Evolutionary conservation across 2,888 invertebrate species (phyloP).

Genomic region (Syritta pipiens): DNA sequence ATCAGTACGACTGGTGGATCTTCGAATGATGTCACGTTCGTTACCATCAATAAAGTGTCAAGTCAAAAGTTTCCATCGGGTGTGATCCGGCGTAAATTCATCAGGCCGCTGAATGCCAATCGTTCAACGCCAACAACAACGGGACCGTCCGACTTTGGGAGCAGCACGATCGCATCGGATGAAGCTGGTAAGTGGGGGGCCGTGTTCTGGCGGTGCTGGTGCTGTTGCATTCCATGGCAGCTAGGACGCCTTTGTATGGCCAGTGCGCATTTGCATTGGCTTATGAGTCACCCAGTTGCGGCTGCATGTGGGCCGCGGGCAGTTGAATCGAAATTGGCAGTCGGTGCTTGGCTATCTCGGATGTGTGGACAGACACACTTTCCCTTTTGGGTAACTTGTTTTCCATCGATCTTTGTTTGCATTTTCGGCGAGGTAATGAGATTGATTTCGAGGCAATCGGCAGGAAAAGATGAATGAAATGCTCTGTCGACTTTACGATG

Average conservation of each 20-base stretch:
- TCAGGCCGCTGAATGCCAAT: slow-evolving; percentile 56
- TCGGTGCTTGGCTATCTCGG: slow-evolving; percentile 6
- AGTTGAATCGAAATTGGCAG: slow-evolving; percentile 35
- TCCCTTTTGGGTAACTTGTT: slow-evolving; percentile 49
- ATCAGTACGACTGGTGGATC: slow-evolving; percentile 65
- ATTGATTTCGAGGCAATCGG: slow-evolving; percentile 6
- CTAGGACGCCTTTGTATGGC: neutral
- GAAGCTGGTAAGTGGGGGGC: slow-evolving; percentile 50
- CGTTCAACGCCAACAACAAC: slow-evolving; percentile 26
- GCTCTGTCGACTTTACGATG: neutral
- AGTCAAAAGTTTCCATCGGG: slow-evolving; percentile 60
- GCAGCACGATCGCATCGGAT: slow-evolving; percentile 35
- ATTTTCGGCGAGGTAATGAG: slow-evolving; percentile 18
- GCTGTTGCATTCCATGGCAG: slow-evolving; percentile 48
- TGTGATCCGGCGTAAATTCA: slow-evolving; percentile 56
- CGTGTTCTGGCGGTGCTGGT: neutral
- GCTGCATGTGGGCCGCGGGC: slow-evolving; percentile 44
- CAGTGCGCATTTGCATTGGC: slow-evolving; percentile 47
- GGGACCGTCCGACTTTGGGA: neutral
- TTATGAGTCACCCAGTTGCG: slow-evolving; percentile 50
- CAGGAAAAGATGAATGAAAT: neutral
- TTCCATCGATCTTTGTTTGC: slow-evolving; percentile 21
- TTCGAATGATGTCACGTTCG: slow-evolving; percentile 71
- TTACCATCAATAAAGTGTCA: slow-evolving; percentile 63
- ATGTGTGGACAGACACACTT: slow-evolving; percentile 50